A percentile compares a stretch with the other conserved stretches of the same genome.
These are phyloP conservation scores for Exephanes ischioxanthus DNA, from an alignment of 2,888 invertebrate species.

Conservation along the genomic window DNA sequence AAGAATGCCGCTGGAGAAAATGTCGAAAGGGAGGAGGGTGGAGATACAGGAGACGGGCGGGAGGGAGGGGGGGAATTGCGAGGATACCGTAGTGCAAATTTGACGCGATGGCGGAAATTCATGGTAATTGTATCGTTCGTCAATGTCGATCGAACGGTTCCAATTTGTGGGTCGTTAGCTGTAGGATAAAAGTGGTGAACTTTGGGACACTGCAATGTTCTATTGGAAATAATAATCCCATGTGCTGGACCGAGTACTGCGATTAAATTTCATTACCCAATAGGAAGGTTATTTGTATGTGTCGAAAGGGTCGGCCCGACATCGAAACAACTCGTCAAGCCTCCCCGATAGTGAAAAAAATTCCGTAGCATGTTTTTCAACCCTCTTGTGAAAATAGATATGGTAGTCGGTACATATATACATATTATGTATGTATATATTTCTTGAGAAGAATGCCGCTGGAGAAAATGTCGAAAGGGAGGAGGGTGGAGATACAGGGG, in stretches of 20 bases:
- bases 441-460: not conserved
- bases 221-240: not conserved
- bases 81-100: not conserved
- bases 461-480: not conserved
- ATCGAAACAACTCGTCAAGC: not conserved
- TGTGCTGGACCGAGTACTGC: not conserved
- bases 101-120: not conserved
- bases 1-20: not conserved
- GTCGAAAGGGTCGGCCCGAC: not conserved
- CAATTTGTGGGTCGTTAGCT: not conserved
- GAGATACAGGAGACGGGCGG: not conserved
- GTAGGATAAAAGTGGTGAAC: not conserved
- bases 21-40: not conserved
- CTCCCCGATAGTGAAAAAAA: too few relatives aligned
- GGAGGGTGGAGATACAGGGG: not conserved
- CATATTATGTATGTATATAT: not conserved
- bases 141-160: not conserved
- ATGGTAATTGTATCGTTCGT: not conserved
- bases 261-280: not conserved
- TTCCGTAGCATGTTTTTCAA: constrained; percentile 42
- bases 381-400: constrained; percentile 15
- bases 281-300: not conserved
- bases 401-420: not conserved
- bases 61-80: not conserved
- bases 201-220: not conserved